A percentile compares a stretch with the other conserved stretches of the same genome.
These are phyloP conservation scores for Drosophila quadrilineata DNA, from an alignment of 1,140 invertebrate genomes.

Conservation along the genomic window DNA sequence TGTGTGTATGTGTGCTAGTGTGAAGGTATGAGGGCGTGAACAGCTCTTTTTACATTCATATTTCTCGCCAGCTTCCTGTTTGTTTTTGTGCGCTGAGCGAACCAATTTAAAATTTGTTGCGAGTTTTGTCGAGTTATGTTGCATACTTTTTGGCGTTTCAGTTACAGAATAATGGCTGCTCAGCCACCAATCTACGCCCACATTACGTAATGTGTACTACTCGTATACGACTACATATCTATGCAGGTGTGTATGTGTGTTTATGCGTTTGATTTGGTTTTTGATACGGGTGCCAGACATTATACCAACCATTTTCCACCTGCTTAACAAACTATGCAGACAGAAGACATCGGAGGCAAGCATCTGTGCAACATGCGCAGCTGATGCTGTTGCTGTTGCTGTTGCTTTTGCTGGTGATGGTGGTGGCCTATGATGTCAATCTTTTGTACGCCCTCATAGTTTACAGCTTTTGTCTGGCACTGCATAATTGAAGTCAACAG, in stretches of 20 bases:
- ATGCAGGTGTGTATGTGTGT: not conserved
- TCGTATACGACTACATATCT: not conserved
- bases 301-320: conserved; percentile 61
- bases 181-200: not conserved
- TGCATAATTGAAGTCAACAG: conserved; percentile 58
- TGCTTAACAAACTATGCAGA: conserved; percentile 41
- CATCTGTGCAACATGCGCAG: conserved; percentile 1
- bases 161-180: conserved; percentile 15
- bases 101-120: conserved; percentile 79
- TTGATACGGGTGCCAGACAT: conserved; percentile 63
- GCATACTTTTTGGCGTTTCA: conserved; percentile 57
- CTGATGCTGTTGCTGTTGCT: conserved; percentile 1
- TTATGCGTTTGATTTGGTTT: conserved; percentile 11
- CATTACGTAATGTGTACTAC: not conserved
- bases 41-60: conserved; percentile 71
- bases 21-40: conserved; percentile 65
- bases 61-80: conserved; percentile 55
- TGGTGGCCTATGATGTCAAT: conserved; percentile 5
- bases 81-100: conserved; percentile 46
- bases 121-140: conserved; percentile 58
- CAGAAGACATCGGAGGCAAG: not conserved
- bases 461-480: conserved; percentile 58
- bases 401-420: too few relatives aligned
- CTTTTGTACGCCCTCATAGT: conserved; percentile 53
- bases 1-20: conserved; percentile 9